These are phyloP conservation scores for Borostomias antarcticus DNA, from an alignment of 2,797 vertebrate species.

Conservation along the genomic window DNA sequence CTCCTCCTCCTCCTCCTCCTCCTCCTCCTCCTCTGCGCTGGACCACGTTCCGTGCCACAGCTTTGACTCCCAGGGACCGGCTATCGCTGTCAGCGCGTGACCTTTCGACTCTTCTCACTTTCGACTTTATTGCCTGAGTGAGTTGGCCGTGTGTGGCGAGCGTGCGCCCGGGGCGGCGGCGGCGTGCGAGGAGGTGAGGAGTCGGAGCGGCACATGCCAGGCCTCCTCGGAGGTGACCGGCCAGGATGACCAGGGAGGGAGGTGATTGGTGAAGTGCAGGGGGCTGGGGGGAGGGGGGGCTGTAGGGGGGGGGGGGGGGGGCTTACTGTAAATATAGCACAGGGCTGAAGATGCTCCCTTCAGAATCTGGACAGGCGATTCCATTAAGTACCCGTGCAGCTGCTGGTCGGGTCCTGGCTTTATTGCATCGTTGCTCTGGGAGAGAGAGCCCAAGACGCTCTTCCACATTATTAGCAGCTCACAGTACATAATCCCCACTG, in stretches of 20 bases:
- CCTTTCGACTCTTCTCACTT: slow-evolving; percentile 1
- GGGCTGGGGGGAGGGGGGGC: slow-evolving; percentile 35
- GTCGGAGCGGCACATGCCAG: slow-evolving; percentile 62
- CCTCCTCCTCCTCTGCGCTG: no score
- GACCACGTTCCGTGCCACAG: slow-evolving; percentile 34
- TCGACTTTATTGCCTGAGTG: neutral
- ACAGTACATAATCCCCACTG: slow-evolving; percentile 75
- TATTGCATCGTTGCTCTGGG: slow-evolving; percentile 82
- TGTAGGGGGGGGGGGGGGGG: slow-evolving; percentile 36
- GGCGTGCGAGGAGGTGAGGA: slow-evolving; percentile 35
- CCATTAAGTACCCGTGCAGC: slow-evolving; percentile 77
- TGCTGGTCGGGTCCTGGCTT: slow-evolving; percentile 74
- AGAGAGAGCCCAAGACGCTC: slow-evolving; percentile 73
- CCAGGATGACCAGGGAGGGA: slow-evolving; percentile 47
- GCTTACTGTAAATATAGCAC: slow-evolving; percentile 78
- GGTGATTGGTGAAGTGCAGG: slow-evolving; percentile 45
- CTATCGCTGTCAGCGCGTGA: slow-evolving; percentile 49
- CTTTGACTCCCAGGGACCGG: slow-evolving; percentile 33
- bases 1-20: no score
- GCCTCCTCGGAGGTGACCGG: slow-evolving; percentile 56
- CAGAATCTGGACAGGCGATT: slow-evolving; percentile 55
- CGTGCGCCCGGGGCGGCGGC: slow-evolving; percentile 38
- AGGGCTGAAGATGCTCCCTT: slow-evolving; percentile 63
- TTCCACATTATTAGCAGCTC: slow-evolving; percentile 82
- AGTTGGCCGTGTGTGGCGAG: slow-evolving; percentile 20